Percentiles rank a stretch among this genome's conserved stretches.
Evolutionary conservation across 2,113 vertebrate species (phyloP).

Genomic region (Platysteira castanea): DNA sequence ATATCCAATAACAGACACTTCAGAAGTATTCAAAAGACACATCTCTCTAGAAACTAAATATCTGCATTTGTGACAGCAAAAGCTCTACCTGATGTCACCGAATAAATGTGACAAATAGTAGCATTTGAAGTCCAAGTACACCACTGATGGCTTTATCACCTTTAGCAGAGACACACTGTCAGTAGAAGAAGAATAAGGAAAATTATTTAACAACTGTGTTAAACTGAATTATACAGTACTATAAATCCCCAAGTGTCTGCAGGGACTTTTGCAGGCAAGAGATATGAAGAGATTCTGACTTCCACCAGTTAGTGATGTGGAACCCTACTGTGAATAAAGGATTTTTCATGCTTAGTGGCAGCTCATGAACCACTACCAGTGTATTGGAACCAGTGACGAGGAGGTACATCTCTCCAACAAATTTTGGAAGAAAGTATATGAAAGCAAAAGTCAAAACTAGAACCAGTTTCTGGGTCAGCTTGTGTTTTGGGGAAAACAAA

Average conservation of each 20-base stretch:
- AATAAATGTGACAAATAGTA: not conserved
- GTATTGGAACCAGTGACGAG: not conserved
- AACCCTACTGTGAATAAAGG: not conserved
- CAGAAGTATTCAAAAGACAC: not conserved
- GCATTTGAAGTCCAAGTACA: not conserved
- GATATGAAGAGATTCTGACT: not conserved
- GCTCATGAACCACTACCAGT: not conserved
- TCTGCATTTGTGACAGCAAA: not conserved
- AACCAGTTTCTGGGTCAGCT: not conserved
- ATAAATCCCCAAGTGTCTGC: not conserved
- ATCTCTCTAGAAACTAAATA: not conserved
- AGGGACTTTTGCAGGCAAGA: not conserved
- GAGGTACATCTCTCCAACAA: not conserved
- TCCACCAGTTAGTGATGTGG: not conserved
- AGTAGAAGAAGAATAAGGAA: not conserved
- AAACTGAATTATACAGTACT: not conserved
- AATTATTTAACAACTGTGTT: not conserved
- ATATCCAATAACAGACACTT: not conserved
- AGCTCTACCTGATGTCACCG: not conserved
- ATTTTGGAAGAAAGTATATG: not conserved
- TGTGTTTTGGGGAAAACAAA: not conserved
- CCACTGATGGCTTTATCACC: not conserved
- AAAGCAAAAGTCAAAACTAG: not conserved
- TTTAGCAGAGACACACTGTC: not conserved
- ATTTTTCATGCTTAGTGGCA: not conserved